phyloP scores from a whole-genome alignment of 2,113 vertebrate genomes.

The Paramormyrops kingsleyae region DNA sequence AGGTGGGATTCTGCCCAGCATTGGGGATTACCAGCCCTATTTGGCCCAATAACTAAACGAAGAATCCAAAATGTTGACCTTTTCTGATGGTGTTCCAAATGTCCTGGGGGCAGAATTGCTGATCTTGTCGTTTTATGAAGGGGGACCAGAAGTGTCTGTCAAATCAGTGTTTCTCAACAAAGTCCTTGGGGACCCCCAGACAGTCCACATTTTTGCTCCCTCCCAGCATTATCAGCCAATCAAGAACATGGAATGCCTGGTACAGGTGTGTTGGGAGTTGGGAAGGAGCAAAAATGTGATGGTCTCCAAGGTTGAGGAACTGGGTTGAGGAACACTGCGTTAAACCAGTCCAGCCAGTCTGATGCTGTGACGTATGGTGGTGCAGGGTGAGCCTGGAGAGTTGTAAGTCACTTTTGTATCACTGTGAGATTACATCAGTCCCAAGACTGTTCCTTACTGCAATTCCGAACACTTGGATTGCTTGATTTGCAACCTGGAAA shows the following conservation, averaged over 20 bases:
- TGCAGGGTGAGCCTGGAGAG: not conserved
- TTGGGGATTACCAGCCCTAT: not conserved
- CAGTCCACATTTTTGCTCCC: not conserved
- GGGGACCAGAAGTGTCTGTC: not conserved
- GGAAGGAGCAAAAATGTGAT: not conserved
- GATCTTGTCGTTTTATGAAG: not conserved
- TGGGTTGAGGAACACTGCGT: not conserved
- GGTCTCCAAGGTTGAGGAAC: no score
- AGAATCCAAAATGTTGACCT: not conserved
- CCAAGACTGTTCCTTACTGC: not conserved
- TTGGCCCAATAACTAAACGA: not conserved
- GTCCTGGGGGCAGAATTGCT: not conserved
- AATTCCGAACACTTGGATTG: not conserved
- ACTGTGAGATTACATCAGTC: not conserved
- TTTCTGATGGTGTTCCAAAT: not conserved
- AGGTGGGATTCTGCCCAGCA: slow-evolving; percentile 50
- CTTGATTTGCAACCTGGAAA: not conserved
- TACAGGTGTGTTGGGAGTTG: not conserved
- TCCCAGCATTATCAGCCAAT: not conserved
- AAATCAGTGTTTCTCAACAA: not conserved
- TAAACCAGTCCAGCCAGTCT: not conserved
- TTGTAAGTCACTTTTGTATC: not conserved
- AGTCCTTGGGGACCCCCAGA: not conserved
- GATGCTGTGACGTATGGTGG: not conserved
- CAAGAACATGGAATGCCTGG: not conserved